Percentiles rank a stretch among this genome's conserved stretches.
Conservation (phyloP, 2,888 invertebrate species). For the Sisyra nigra region DNA sequence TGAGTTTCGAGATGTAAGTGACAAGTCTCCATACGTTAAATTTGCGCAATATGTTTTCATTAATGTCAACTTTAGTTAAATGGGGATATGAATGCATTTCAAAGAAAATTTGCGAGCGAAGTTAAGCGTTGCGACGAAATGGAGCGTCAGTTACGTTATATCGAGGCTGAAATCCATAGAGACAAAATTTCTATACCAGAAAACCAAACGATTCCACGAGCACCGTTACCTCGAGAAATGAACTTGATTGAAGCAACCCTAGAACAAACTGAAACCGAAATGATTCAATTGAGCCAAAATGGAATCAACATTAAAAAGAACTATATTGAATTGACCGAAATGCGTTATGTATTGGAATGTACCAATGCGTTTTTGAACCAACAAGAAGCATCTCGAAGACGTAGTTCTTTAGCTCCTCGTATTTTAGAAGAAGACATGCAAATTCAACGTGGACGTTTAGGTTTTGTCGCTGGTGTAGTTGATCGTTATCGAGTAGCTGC, state of each 20-base stretch:
- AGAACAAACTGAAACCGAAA: conserved; percentile 91
- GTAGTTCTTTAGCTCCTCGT: conserved; percentile 39
- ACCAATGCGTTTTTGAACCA: conserved; percentile 82
- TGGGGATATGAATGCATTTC: conserved; percentile 39
- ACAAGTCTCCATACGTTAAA: not conserved
- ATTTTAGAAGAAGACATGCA: conserved; percentile 14
- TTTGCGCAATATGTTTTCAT: too few relatives aligned
- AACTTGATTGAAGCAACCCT: conserved; percentile 48
- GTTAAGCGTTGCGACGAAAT: conserved; percentile 42
- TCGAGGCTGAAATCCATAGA: conserved; percentile 38
- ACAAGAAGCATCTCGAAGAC: conserved; percentile 51
- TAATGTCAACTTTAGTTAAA: conserved; percentile 28
- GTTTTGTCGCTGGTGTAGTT: conserved; percentile 86
- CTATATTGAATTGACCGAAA: conserved; percentile 77
- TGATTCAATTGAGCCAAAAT: conserved; percentile 83
- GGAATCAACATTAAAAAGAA: conserved; percentile 84
- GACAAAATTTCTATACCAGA: conserved; percentile 37
- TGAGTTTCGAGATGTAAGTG: conserved; percentile 47
- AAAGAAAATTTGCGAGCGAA: conserved; percentile 41
- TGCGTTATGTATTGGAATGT: conserved; percentile 81
- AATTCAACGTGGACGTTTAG: conserved; percentile 33
- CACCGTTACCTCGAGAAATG: conserved; percentile 41
- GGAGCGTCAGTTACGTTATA: conserved; percentile 34
- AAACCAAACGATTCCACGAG: conserved; percentile 37
- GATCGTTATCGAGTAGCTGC: conserved; percentile 73